phyloP scores from a whole-genome alignment of 1,140 invertebrate genomes.

The Drosophila truncata region DNA sequence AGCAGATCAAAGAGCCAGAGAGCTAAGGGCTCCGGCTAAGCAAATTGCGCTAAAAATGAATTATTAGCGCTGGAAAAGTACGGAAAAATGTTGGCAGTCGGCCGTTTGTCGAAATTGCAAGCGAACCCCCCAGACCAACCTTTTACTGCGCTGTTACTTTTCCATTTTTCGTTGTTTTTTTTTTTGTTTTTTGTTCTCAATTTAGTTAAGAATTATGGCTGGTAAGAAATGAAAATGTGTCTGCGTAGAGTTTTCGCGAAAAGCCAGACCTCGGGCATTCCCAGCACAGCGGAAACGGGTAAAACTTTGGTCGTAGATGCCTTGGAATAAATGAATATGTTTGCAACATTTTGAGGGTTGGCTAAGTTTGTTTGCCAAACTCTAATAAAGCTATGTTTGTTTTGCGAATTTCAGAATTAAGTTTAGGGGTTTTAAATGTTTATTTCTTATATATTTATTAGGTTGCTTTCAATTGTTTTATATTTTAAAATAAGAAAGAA shows the following conservation, averaged over 20 bases:
- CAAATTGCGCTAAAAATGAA: constrained; percentile 80
- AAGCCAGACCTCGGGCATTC: constrained; percentile 44
- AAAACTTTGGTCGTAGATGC: constrained; percentile 45
- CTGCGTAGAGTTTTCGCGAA: constrained; percentile 36
- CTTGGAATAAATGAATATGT: constrained; percentile 29
- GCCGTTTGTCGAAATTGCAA: constrained; percentile 71
- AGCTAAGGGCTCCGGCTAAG: constrained; percentile 52
- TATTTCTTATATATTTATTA: not conserved
- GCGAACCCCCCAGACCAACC: constrained; percentile 29
- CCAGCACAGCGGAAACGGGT: constrained; percentile 35
- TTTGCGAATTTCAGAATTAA: not conserved
- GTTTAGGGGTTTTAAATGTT: not conserved
- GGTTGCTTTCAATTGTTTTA: not conserved
- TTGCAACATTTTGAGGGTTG: constrained; percentile 28
- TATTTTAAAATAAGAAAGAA: not conserved
- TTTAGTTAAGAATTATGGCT: constrained; percentile 71
- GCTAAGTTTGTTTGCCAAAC: constrained; percentile 42
- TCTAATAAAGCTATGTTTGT: constrained; percentile 37
- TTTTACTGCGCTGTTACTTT: constrained; percentile 35
- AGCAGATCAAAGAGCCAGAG: constrained; percentile 30
- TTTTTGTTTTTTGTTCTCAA: constrained; percentile 53
- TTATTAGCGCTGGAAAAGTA: constrained; percentile 74
- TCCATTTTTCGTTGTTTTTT: constrained; percentile 15
- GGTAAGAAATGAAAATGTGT: constrained; percentile 71
- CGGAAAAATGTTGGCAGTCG: constrained; percentile 65